Evolutionary conservation across 1,140 invertebrate species (phyloP), one percentile per base, ranked within the genome.

Genomic region (Drosophila persimilis): DNA sequence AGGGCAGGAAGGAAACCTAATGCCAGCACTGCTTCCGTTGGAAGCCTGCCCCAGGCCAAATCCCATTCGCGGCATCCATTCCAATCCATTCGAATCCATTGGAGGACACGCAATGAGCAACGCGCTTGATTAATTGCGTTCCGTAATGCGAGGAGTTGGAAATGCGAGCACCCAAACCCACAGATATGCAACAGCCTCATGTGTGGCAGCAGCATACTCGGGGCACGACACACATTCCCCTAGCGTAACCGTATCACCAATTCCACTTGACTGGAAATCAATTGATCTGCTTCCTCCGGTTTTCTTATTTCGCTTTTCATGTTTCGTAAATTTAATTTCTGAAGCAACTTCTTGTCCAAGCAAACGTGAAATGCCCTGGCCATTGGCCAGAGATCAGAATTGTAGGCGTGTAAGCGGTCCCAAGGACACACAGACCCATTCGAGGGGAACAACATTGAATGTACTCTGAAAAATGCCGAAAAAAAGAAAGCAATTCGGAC

Each of bases 381-480:
- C 66, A 70, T 50, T 69, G 64, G 39, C 13, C 63, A 58, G 24
- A 58, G 43, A 29, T 35, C 20, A 31, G 58, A 58, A 29, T 41
- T 44, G 60, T 45, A 22, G 60, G 61, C 61, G 61, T 65, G 20
- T 43, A 39, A 24, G 9, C 48, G 56, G 48, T 50, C 48, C 39
- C 56, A 62, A 22, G 59, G 39, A 64, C 65, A 56, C 41, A 58
- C 35, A 52, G 39, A 66, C 54, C 58, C 47, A 75, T 17, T 52
- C 64, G 66, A 73, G 73, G 43, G 52, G 45, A 76, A 77, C 47
- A 29, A 69, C 74, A 55, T 69, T 76, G 73, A 76, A 76, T 67
- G 35, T 13, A 59, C 59, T 48, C 47, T 43, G 62, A 73, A 84
- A 83, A 84, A 78, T 78, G 46, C 58, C 62, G 47, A 46, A 60